Conservation (phyloP, 2,797 vertebrate genomes). For the Schizopygopsis malacanthus region DNA sequence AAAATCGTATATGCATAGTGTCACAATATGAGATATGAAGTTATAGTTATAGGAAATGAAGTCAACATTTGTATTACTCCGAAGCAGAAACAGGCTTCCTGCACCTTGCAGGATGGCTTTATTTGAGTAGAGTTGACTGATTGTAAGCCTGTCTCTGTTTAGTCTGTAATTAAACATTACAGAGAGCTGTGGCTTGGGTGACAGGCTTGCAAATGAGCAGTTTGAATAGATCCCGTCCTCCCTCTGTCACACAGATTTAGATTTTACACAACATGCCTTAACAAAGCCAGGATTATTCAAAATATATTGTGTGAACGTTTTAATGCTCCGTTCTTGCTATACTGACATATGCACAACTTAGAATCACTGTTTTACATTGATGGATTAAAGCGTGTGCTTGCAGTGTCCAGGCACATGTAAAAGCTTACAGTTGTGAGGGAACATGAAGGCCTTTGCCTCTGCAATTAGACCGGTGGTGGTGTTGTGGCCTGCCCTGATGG, state of each 20-base stretch:
- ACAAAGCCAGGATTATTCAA: constrained; percentile 37
- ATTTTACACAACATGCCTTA: constrained; percentile 47
- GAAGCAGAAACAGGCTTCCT: neutral
- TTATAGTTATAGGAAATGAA: constrained; percentile 7
- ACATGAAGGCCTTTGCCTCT: constrained; percentile 61
- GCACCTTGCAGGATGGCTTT: constrained; percentile 71
- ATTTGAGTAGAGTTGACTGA: constrained; percentile 79
- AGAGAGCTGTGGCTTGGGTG: constrained; percentile 67
- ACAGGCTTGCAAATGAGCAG: constrained; percentile 85
- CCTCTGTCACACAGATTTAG: constrained; percentile 46
- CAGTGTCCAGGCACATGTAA: neutral
- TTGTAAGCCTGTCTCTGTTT: constrained; percentile 84
- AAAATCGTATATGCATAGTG: neutral
- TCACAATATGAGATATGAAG: neutral
- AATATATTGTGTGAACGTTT: constrained; percentile 12
- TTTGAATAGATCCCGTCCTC: constrained; percentile 79
- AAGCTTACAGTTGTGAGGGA: constrained; percentile 39
- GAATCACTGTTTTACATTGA: constrained; percentile 27
- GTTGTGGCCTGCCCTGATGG: constrained; percentile 61
- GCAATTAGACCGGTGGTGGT: constrained; percentile 66
- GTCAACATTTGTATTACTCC: constrained; percentile 11
- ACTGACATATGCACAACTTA: neutral
- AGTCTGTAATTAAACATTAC: constrained; percentile 93
- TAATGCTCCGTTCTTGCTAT: neutral
- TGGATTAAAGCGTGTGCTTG: constrained; percentile 17